Base-by-base conservation (phyloP, 2,888 invertebrate genomes). In the Cynaeus angustus region DNA sequence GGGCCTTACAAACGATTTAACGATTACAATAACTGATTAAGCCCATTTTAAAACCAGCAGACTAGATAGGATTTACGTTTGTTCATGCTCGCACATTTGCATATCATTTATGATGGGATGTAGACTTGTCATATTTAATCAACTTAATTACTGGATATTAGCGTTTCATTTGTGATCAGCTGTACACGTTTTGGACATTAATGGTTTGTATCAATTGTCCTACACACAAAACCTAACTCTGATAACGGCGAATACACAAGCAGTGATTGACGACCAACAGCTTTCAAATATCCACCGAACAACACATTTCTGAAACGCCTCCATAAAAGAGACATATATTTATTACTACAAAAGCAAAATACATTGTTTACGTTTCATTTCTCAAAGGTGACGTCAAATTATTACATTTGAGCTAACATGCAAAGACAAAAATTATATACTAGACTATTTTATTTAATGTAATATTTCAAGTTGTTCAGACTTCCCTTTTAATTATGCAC, bases 21-120 rank as follows among this genome's bases (percentile, higher is more conserved):
- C 76, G 74, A 75, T 77, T 75, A 76, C 76, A 76, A 76, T 75
- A 76, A 76, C 74, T 76, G 76, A 77, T 76, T 77, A 76, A 77
- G 75, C 75, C 72, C 72, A 76, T 77, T 77, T 77, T 77, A 76
- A 77, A 77, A 76, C 73, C 75, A 71, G 64, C 75, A 71, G 75
- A 75, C 74, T 75, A 75, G 72, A 73, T 71, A 75, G 72, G 77
- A 77, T 76, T 77, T 76, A 73, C 73, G 70, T 71, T 72, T 71
- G 62, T 64, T 66, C 74, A 61, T 73, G 74, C 72, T 70, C 70
- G 68, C 74, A 76, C 73, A 77, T 77, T 77, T 77, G 73, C 77
- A 77, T 77, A 77, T 73, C 72, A 71, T 73, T 73, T 71, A 45
- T 61, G 61, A 53, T 33, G 58, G 21, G 61, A 55, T 50, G 53